phyloP scores from a whole-genome alignment of 2,113 vertebrate genomes.

The Taurulus bubalis region DNA sequence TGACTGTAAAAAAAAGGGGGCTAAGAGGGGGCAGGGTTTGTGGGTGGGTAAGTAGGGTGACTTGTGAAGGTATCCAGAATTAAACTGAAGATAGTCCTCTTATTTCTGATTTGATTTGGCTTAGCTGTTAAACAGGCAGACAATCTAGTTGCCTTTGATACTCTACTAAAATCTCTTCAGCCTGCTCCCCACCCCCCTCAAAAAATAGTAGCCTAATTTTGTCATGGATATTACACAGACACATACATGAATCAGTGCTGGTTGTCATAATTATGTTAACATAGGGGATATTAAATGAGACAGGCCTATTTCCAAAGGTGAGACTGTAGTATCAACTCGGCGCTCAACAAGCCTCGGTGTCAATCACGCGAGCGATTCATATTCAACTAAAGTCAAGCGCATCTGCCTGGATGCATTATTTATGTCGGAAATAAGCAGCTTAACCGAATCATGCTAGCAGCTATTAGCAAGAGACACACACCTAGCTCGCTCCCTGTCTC shows the following conservation, averaged over 20 bases:
- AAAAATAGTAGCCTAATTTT: conserved; percentile 79
- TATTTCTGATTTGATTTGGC: conserved; percentile 77
- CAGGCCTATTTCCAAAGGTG: conserved; percentile 82
- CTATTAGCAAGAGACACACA: conserved; percentile 84
- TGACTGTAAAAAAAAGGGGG: conserved; percentile 63
- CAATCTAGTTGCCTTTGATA: conserved; percentile 78
- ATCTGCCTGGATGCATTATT: conserved; percentile 85
- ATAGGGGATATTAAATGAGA: conserved; percentile 79
- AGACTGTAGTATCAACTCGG: conserved; percentile 73
- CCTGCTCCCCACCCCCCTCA: conserved; percentile 26
- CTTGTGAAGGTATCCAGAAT: conserved; percentile 70
- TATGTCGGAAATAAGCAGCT: conserved; percentile 85
- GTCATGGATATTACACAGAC: conserved; percentile 79
- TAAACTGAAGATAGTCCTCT: conserved; percentile 72
- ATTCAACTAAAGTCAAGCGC: conserved; percentile 82
- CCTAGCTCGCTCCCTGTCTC: conserved; percentile 71
- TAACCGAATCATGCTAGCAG: conserved; percentile 81
- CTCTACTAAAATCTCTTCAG: conserved; percentile 61
- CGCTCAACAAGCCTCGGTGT: conserved; percentile 79
- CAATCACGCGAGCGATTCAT: conserved; percentile 79
- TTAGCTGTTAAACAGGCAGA: conserved; percentile 72
- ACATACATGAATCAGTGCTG: conserved; percentile 70
- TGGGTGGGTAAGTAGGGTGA: conserved; percentile 64
- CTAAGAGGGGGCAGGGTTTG: conserved; percentile 67
- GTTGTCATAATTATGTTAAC: conserved; percentile 82